Evolutionary conservation across 2,797 vertebrate species (phyloP), one percentile per base, ranked within the genome.

Genomic region (Garrulus glandarius): DNA sequence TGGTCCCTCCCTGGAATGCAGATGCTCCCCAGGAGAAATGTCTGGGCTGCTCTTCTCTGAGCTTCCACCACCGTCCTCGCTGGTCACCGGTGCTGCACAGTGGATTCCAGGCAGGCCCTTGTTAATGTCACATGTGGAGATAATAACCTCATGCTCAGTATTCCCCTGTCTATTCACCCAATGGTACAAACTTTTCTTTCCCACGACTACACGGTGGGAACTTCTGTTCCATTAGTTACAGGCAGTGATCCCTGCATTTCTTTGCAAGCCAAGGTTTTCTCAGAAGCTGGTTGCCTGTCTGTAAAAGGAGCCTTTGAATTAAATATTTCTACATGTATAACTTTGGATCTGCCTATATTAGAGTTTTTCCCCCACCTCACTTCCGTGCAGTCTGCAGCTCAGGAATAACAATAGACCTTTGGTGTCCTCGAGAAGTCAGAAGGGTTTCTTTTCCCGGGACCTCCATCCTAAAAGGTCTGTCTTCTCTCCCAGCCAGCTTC

Each of bases 151-250:
- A 3, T 86, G 87, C 87, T 78, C 87, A 78, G 84, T 95, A 95
- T 95, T 96, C 91, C 95, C 95, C 72, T 92, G 92, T 84, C 95
- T 91, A 30, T 96, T 96, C 94, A 76, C 84, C 81, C 89, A 90
- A 3, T 1, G 55, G 52, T 61, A 84, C 2, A 9, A 86, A 92
- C 69, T 88, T 83, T 87, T 21, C 76, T 95, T 96, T 97, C 91
- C 95, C 95, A 96, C 64, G 91, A n/a, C 78, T 68, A 10, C 49
- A 6, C 2, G 6, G 71, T 92, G 91, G 93, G 93, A 96, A 95
- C 39, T 93, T 32, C 1, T 22, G 70, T 70, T 81, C 61, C 2
- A 0, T 49, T 39, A n/a, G 43, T 75, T 65, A 36, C 9, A 26
- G 53, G 26, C 78, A 59, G 44, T 8, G n/a, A 93, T 84, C 69